Evolutionary conservation across 1,140 invertebrate species (phyloP).

Genomic region (Episyrphus balteatus): DNA sequence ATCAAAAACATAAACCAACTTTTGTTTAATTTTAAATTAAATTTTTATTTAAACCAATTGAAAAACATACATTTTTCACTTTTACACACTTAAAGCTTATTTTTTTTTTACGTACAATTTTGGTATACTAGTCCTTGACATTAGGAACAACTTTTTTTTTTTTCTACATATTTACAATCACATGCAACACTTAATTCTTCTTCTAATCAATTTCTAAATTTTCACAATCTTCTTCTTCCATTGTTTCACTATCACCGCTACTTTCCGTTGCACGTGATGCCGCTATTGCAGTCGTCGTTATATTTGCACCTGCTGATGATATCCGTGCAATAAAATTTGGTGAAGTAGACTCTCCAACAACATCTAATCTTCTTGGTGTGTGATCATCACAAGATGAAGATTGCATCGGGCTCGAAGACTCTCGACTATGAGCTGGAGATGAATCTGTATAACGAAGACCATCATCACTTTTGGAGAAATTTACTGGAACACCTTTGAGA

Average conservation of each 20-base stretch:
- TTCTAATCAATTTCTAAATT: slow-evolving; percentile 34
- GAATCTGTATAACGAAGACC: slow-evolving; percentile 5
- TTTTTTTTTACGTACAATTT: too few species aligned
- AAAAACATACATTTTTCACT: too few species aligned
- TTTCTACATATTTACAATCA: too few species aligned
- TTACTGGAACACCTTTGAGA: background rate
- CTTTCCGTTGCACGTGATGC: slow-evolving; percentile 13
- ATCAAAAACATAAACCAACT: too few species aligned
- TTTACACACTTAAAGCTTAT: too few species aligned
- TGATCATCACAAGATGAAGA: too few species aligned
- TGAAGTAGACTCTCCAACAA: slow-evolving; percentile 7
- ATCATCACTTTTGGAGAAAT: slow-evolving; percentile 1
- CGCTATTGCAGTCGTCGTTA: background rate
- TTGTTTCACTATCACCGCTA: slow-evolving; percentile 21
- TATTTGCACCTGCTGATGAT: background rate
- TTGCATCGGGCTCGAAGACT: slow-evolving; percentile 8
- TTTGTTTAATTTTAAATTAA: too few species aligned
- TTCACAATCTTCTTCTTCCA: slow-evolving; percentile 23
- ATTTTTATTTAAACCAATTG: too few species aligned
- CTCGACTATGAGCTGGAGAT: slow-evolving; percentile 28
- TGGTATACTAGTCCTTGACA: too few species aligned
- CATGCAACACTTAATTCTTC: too few species aligned
- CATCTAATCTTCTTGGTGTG: too few species aligned
- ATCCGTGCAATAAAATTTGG: slow-evolving; percentile 4
- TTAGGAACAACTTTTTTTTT: too few species aligned